phyloP scores from a whole-genome alignment of 2,797 vertebrate species.

The Phoebastria nigripes region DNA sequence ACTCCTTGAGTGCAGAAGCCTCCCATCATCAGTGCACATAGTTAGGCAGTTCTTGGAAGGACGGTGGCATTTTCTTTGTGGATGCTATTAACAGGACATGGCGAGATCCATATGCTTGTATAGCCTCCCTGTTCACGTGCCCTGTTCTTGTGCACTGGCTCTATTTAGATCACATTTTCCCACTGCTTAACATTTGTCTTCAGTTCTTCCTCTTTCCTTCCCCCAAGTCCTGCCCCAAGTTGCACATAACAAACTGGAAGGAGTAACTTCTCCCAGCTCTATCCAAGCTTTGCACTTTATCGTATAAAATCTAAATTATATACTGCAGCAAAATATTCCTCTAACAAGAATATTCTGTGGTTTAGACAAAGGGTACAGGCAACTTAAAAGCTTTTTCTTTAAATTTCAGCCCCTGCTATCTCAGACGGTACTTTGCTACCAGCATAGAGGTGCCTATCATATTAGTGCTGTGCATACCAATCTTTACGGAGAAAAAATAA shows the following conservation, averaged over 20 bases:
- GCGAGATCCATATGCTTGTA: background rate
- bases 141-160: background rate
- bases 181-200: background rate
- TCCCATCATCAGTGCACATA: background rate
- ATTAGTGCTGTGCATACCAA: background rate
- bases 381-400: background rate
- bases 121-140: background rate
- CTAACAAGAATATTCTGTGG: background rate
- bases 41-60: background rate
- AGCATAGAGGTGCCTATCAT: background rate
- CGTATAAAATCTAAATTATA: background rate
- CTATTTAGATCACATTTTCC: background rate
- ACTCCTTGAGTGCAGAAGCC: background rate
- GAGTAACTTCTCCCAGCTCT: background rate
- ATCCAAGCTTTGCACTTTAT: background rate
- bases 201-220: background rate
- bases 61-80: background rate
- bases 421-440: background rate
- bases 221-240: background rate
- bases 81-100: background rate
- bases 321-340: background rate
- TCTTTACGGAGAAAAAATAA: background rate
- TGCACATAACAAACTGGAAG: background rate
- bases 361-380: background rate
- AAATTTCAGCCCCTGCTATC: background rate